Conservation (phyloP, 2,113 vertebrate genomes). For the Podiceps cristatus region DNA sequence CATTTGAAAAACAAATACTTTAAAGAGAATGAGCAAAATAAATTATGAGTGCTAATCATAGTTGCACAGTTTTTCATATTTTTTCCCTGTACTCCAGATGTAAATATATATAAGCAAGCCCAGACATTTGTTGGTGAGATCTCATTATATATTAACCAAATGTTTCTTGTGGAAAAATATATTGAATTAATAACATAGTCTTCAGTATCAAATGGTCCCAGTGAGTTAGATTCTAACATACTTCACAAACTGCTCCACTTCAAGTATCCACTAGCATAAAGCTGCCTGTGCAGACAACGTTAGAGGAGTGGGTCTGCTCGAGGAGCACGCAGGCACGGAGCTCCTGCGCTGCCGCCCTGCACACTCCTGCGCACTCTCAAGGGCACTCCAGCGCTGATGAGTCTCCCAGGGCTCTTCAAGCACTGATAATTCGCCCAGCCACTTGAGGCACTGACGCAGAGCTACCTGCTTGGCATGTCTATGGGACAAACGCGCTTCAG, state of each 20-base stretch:
- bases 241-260: neutral
- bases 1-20: neutral
- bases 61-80: neutral
- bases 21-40: neutral
- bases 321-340: rapidly evolving
- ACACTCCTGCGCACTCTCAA: neutral
- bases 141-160: neutral
- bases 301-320: neutral
- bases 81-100: neutral
- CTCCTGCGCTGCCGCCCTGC: rapidly evolving
- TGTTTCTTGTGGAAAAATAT: neutral
- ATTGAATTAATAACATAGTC: neutral
- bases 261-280: neutral
- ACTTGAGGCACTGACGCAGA: neutral
- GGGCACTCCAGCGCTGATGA: conserved; percentile 52
- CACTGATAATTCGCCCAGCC: conserved; percentile 19
- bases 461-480: neutral
- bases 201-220: neutral
- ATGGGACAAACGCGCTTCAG: neutral
- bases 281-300: neutral
- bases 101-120: neutral
- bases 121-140: neutral
- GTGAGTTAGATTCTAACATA: neutral
- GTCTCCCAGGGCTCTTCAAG: conserved; percentile 21
- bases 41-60: neutral